A percentile compares a stretch with the other conserved stretches of the same genome.
phyloP scores from a whole-genome alignment of 2,797 vertebrate species.

The Mus minutoides region DNA sequence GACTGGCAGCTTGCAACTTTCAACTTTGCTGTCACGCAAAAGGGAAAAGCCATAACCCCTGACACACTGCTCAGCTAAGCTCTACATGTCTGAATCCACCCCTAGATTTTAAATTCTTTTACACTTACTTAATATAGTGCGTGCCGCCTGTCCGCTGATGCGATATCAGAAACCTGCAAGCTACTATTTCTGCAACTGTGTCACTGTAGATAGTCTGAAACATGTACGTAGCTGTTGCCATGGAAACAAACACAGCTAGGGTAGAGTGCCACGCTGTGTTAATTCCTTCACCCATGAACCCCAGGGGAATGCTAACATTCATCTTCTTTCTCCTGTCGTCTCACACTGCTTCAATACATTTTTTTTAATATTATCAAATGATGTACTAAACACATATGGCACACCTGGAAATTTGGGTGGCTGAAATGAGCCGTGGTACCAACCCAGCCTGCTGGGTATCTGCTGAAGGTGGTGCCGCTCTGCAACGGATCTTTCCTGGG shows the following conservation, averaged over 20 bases:
- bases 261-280: conserved; percentile 91
- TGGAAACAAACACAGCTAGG: conserved; percentile 90
- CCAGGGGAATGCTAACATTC: conserved; percentile 89
- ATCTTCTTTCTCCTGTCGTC: conserved; percentile 87
- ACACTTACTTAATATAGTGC: conserved; percentile 86
- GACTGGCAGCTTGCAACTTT: conserved; percentile 83
- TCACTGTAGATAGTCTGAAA: conserved; percentile 89
- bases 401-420: conserved; percentile 73
- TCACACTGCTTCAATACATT: conserved; percentile 85
- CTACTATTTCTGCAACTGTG: conserved; percentile 90
- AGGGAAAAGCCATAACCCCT: conserved; percentile 33
- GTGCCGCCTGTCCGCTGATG: conserved; percentile 85
- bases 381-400: conserved; percentile 81
- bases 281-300: conserved; percentile 92
- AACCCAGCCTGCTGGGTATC: conserved; percentile 14
- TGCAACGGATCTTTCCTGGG: conserved; percentile 21
- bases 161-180: conserved; percentile 86
- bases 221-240: conserved; percentile 89
- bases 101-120: conserved; percentile 84
- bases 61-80: conserved; percentile 55
- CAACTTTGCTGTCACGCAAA: conserved; percentile 78
- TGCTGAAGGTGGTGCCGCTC: neutral
- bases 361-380: conserved; percentile 82
- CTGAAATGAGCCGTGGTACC: conserved; percentile 42
- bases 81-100: conserved; percentile 75